phyloP scores from a whole-genome alignment of 1,140 invertebrate genomes.

The Phymastichus coffea region DNA sequence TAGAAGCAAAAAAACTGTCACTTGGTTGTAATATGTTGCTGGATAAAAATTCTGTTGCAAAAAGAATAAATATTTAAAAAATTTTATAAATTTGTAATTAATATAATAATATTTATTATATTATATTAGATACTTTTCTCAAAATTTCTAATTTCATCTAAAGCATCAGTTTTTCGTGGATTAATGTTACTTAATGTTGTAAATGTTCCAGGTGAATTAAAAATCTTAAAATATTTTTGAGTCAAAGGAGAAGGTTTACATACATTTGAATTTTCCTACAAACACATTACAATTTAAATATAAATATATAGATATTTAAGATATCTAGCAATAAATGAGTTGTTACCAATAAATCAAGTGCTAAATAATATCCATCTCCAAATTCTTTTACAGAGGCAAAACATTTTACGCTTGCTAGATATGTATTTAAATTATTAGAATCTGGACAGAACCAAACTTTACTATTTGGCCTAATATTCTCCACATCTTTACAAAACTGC shows the following conservation, averaged over 20 bases:
- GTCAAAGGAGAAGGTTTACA: slow-evolving; percentile 28
- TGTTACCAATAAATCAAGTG: slow-evolving; percentile 60
- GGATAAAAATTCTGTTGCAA: slow-evolving; percentile 27
- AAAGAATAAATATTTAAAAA: slow-evolving; percentile 19
- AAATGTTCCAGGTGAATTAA: slow-evolving; percentile 34
- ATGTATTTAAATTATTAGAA: slow-evolving; percentile 25
- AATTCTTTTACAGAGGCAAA: slow-evolving; percentile 58
- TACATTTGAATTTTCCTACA: slow-evolving; percentile 33
- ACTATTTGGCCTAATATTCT: slow-evolving; percentile 43
- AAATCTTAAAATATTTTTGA: slow-evolving; percentile 33
- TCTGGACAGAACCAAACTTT: slow-evolving; percentile 38
- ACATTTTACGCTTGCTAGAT: slow-evolving; percentile 54
- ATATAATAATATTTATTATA: too few relatives aligned
- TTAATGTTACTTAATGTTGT: slow-evolving; percentile 38
- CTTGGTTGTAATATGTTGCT: slow-evolving; percentile 26
- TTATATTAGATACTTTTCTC: slow-evolving; percentile 39
- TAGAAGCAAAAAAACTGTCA: slow-evolving; percentile 19
- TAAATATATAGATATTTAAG: slow-evolving; percentile 15
- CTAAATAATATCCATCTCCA: slow-evolving; percentile 59
- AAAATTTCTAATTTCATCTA: slow-evolving; percentile 32
- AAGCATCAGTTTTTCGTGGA: slow-evolving; percentile 33
- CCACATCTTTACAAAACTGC: slow-evolving; percentile 50
- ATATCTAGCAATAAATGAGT: slow-evolving; percentile 1
- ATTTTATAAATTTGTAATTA: too few relatives aligned
- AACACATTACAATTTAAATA: slow-evolving; percentile 6